A percentile compares a stretch with the other conserved stretches of the same genome.
Evolutionary conservation across 2,797 vertebrate species (phyloP).

Genomic region (Microtus obscurus): DNA sequence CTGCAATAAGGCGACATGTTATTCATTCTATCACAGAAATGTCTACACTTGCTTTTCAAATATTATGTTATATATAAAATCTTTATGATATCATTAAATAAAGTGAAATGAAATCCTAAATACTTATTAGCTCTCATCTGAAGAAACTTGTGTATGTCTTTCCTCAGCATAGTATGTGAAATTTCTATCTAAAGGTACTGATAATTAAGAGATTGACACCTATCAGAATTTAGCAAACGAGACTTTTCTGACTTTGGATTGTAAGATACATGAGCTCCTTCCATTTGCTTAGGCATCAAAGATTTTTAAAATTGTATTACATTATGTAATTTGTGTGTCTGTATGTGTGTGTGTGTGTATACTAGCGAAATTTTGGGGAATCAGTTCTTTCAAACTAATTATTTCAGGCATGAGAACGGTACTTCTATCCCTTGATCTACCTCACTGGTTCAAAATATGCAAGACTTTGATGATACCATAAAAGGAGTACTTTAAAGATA

Average conservation of each 20-base stretch:
- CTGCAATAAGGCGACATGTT: not conserved
- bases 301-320: not conserved
- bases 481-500: not conserved
- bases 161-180: not conserved
- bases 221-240: not conserved
- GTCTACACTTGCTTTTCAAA: not conserved
- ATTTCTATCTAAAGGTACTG: not conserved
- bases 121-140: not conserved
- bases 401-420: not conserved
- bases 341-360: not conserved
- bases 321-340: too few species aligned
- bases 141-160: not conserved
- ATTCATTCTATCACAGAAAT: not conserved
- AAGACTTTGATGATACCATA: not conserved
- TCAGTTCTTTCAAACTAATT: not conserved
- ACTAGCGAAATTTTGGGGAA: not conserved
- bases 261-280: not conserved
- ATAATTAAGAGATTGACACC: not conserved
- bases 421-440: accelerated
- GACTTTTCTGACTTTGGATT: not conserved
- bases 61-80: not conserved
- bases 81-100: not conserved
- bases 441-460: not conserved
- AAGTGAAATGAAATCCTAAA: not conserved
- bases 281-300: not conserved